phyloP scores from a whole-genome alignment of 2,113 vertebrate species.

The Baryphthengus martii region DNA sequence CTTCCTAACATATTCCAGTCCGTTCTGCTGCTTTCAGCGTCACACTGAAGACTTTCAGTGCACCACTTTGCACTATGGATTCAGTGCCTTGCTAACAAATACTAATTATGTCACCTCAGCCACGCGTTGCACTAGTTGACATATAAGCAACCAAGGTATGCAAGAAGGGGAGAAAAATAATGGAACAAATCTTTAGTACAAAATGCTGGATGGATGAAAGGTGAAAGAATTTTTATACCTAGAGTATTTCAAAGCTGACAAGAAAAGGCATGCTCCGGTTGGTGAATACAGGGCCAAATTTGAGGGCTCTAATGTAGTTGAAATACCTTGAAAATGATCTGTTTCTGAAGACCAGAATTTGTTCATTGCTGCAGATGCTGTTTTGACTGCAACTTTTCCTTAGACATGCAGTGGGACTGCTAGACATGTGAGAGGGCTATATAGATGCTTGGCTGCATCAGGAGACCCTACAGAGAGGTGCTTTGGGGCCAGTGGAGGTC shows the following conservation, averaged over 20 bases:
- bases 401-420: background rate
- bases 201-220: background rate
- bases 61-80: background rate
- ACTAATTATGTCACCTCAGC: background rate
- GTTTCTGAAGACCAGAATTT: background rate
- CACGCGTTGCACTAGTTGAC: background rate
- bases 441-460: background rate
- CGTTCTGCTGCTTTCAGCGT: background rate
- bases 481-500: background rate
- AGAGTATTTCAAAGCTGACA: background rate
- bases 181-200: background rate
- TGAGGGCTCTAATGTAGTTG: fast-evolving
- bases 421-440: background rate
- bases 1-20: background rate
- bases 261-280: background rate
- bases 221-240: fast-evolving
- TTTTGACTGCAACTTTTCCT: background rate
- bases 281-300: background rate
- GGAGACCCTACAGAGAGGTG: background rate
- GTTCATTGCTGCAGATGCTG: fast-evolving
- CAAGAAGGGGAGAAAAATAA: background rate
- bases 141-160: background rate
- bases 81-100: background rate
- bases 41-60: background rate
- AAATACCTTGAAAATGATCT: background rate